Base-by-base conservation (phyloP, 2,113 vertebrate genomes). In the Varanus salvator region DNA sequence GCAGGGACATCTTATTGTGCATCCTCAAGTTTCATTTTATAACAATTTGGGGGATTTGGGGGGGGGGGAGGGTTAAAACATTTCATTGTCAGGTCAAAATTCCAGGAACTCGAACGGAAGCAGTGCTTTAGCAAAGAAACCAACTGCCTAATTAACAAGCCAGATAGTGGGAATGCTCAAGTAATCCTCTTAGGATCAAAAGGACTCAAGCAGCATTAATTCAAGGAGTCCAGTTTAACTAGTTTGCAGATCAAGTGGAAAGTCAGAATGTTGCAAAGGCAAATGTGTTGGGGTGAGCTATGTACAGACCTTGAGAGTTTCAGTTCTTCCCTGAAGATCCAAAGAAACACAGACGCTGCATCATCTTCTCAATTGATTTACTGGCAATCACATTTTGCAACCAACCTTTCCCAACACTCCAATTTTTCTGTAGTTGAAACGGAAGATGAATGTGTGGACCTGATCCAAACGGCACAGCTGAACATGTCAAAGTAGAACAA, bases 151-250 rank as follows among this genome's bases (percentile, higher is more conserved):
- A 57, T 76, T 86, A 86, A 38, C 52, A 76, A 80, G 57, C 8
- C 57, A 48, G 86, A 80, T 87, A 78, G 38, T 3, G 8, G 75
- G 60, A 80, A 87, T 27, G n/a, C 38, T 78, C 68, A 48, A 87
- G 9, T 77, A 78, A 87, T 78, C 75, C 25, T 25, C 44, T 87
- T 78, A 60, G 75, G 57, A 87, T 87, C 86, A 68, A 80, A 87
- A 60, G 75, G 60, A 78, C 29, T n/a, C 76, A 68, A 68, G 34
- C 15, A 68, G 57, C 57, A 68, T 66, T 78, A 78, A 78, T 78
- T 25, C 57, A 78, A 68, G 27, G 34, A 64, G 34, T 48, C 85
- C 29, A 64, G 75, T 87, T 76, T 78, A 78, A 44, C 85, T 50
- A 38, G 86, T 50, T 80, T 87, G 27, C 57, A 78, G 72, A 87